These are phyloP conservation scores for Drosophila tanythrix DNA, from an alignment of 2,888 invertebrate genomes.

Conservation along the genomic window DNA sequence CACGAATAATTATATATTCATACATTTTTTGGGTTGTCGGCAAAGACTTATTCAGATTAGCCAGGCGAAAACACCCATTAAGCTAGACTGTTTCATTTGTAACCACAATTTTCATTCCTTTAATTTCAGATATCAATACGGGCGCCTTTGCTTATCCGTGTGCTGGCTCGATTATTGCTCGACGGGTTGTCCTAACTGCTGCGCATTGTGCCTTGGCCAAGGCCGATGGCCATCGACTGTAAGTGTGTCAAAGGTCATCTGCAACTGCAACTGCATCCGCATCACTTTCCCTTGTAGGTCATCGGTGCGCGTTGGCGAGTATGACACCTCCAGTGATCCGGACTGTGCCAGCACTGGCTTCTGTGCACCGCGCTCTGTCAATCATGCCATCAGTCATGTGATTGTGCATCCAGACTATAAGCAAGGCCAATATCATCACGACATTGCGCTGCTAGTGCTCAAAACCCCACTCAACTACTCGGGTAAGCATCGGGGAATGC, in stretches of 20 bases:
- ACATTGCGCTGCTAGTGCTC: constrained; percentile 90
- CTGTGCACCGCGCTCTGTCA: constrained; percentile 90
- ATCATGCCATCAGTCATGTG: constrained; percentile 90
- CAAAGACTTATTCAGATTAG: not conserved
- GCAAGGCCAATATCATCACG: constrained; percentile 88
- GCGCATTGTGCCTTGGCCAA: constrained; percentile 92
- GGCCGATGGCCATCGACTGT: constrained; percentile 91
- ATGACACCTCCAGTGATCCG: constrained; percentile 89
- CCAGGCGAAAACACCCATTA: not conserved
- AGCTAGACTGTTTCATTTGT: not conserved
- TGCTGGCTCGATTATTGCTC: constrained; percentile 90
- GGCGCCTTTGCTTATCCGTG: constrained; percentile 91
- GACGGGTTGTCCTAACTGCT: constrained; percentile 89
- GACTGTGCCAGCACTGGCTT: constrained; percentile 90
- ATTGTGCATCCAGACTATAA: constrained; percentile 91
- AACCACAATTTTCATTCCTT: not conserved
- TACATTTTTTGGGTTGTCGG: not conserved
- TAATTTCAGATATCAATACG: constrained; percentile 87
- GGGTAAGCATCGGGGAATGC: constrained; percentile 84
- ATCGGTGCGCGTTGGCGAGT: constrained; percentile 91
- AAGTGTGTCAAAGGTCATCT: constrained; percentile 82
- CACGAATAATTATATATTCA: not conserved
- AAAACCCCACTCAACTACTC: constrained; percentile 89
- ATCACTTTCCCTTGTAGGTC: constrained; percentile 86
- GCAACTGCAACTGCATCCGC: constrained; percentile 1